Evolutionary conservation across 2,797 vertebrate genomes (phyloP).

Genomic region (Sebastes glaucus): DNA sequence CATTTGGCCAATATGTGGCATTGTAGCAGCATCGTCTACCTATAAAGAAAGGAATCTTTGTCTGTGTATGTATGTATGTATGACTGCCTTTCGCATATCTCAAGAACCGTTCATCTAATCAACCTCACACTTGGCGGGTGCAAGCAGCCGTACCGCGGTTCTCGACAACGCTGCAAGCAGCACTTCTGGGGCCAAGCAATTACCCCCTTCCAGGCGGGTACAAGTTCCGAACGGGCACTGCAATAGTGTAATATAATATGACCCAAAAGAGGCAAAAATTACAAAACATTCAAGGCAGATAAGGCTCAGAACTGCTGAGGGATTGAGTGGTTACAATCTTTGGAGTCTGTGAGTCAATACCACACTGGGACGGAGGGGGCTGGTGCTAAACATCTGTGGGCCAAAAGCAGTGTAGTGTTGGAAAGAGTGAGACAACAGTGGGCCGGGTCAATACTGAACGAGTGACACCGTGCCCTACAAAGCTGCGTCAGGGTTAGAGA

Average conservation of each 20-base stretch:
- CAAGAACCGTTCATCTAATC: no score
- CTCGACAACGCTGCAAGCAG: no score
- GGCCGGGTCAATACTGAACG: constrained; percentile 63
- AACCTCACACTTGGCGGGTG: no score
- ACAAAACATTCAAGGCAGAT: background rate
- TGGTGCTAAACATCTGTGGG: constrained; percentile 23
- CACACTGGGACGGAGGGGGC: background rate
- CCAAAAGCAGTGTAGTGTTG: constrained; percentile 3
- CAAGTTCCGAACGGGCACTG: background rate
- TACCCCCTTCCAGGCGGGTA: background rate
- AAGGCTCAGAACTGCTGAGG: background rate
- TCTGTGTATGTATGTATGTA: no score
- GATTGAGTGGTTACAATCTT: background rate
- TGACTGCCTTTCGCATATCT: no score
- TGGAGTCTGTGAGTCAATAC: constrained; percentile 2
- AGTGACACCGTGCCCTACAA: constrained; percentile 62
- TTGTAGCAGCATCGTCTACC: no score
- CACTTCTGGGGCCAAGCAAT: no score
- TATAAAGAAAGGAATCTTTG: no score
- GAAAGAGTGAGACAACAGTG: constrained; percentile 18
- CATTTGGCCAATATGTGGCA: no score
- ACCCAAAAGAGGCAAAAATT: background rate
- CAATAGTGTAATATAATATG: no score
- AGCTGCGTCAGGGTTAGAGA: constrained; percentile 49
- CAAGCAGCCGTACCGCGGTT: no score